Conservation (phyloP, 1,140 invertebrate species). For the Cataglyphis hispanica region DNA sequence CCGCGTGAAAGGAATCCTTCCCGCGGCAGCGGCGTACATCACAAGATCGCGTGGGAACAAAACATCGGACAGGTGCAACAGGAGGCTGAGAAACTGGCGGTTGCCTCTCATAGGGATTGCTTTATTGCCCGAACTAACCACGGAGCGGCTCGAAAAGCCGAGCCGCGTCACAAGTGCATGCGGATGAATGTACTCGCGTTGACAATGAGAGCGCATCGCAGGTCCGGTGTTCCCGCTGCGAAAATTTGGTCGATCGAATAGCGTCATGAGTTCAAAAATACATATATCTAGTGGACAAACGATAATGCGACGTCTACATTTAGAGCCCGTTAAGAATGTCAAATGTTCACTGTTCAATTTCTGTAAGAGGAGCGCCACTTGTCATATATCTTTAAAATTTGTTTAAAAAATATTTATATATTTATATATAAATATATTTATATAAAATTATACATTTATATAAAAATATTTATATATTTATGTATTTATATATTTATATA, state of each 20-base stretch:
- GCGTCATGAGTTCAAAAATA: not conserved
- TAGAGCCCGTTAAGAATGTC: not conserved
- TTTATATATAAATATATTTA: no score
- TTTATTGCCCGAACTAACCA: slow-evolving; percentile 53
- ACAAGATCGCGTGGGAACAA: slow-evolving; percentile 25
- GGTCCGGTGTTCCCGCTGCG: slow-evolving; percentile 20
- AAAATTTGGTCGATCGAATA: slow-evolving; percentile 20
- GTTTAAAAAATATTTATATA: not conserved
- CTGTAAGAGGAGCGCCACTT: not conserved
- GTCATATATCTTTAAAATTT: not conserved
- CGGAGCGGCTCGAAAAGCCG: slow-evolving; percentile 23
- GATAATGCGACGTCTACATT: not conserved
- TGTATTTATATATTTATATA: no score
- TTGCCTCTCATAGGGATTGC: slow-evolving; percentile 22
- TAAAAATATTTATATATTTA: no score
- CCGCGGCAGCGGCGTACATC: slow-evolving; percentile 15
- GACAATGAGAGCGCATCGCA: not conserved
- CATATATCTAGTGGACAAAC: not conserved
- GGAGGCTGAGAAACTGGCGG: slow-evolving; percentile 7
- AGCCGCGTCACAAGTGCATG: slow-evolving; percentile 49
- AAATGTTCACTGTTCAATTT: not conserved
- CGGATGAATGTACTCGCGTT: slow-evolving; percentile 12
- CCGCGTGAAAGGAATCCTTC: slow-evolving; percentile 9
- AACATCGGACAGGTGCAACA: not conserved
- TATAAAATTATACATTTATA: no score